Base-by-base conservation (phyloP, 2,888 invertebrate genomes). In the Idaea biselata region DNA sequence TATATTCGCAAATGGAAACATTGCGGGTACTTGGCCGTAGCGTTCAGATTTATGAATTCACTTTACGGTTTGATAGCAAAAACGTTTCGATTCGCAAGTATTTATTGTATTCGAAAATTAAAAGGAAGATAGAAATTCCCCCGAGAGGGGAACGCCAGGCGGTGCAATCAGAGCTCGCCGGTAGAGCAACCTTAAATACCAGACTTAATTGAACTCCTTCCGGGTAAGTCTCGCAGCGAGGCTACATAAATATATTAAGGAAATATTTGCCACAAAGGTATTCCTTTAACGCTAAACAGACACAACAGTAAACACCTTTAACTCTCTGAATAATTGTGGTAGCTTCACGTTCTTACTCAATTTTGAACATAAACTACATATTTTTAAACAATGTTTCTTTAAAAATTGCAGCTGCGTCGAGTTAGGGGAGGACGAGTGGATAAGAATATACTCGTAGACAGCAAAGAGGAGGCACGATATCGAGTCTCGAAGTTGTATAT, bases 131-230 rank as follows among this genome's bases (percentile, higher is more conserved):
- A 80, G 81, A 78, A 78, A 84, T 82, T 87, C 86, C 82, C 83
- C 73, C 67, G 84, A 77, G 82, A 65, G 73, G 76, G 76, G 78
- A 77, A 80, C 74, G 82, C 56, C 63, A 60, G 67, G 63, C 66
- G 81, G 77, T 79, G 87, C 89, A 91, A 92, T 91, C 91, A 89
- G 87, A 82, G 87, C 81, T 84, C 83, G 84, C 84, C 87, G 83
- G 82, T 82, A 82, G 88, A 85, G 86, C 82, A 88, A 86, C 90
- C 89, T 91, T 91, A 91, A 92, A 92, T 92, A 89, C 91, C 91
- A 89, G 83, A 83, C 88, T 89, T 92, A 92, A 92, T 92, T 91
- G 91, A 89, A 91, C 89, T 80, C 87, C 88, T 89, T 88, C 89
- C 89, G 89, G 85, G 80, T 82, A 82, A 78, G 80, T 83, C 80